Evolutionary conservation across 2,888 invertebrate species (phyloP), one percentile per base, ranked within the genome.

Genomic region (Eulithis testata): DNA sequence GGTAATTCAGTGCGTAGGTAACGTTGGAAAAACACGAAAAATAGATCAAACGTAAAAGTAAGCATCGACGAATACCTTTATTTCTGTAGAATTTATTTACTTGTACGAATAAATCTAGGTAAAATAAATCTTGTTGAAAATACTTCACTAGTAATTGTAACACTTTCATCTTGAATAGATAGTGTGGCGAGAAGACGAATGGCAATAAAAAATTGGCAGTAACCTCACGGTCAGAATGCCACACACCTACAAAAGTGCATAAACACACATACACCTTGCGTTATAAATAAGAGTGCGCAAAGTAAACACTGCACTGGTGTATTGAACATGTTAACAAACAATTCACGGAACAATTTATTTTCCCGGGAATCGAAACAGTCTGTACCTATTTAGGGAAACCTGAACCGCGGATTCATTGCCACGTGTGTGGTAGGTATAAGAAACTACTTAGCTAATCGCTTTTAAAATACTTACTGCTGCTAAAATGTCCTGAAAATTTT

Each of bases 181-280:
- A 75, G 71, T 73, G 73, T 71, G 73, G 72, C 60, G 67, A 51
- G 68, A 80, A 80, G 77, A 81, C 68, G 74, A 71, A 78, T 78
- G 71, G 79, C 71, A 61, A 76, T 81, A 77, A 75, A 78, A 71
- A 78, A 71, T 81, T 80, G 78, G 81, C 78, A 78, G 65, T 63
- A 69, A 73, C 67, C 73, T 72, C 70, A 66, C 65, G 72, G 60
- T 64, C 63, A 59, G 66, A 73, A 70, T 73, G 63, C 65, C 69
- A 69, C 69, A 63, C 63, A 60, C 60, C 52, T 63, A 66, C 58
- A 51, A 43, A 50, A 59, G 27, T 27, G 69, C 40, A 40, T 40
- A 40, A 6, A 21, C 21, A 21, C 37, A 37, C 37, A 8, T 40
- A 40, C 63, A 56, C 62, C 64, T 63, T 63, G 71, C 65, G 70